phyloP scores from a whole-genome alignment of 2,797 vertebrate species.

The Lutjanus campechanus region DNA sequence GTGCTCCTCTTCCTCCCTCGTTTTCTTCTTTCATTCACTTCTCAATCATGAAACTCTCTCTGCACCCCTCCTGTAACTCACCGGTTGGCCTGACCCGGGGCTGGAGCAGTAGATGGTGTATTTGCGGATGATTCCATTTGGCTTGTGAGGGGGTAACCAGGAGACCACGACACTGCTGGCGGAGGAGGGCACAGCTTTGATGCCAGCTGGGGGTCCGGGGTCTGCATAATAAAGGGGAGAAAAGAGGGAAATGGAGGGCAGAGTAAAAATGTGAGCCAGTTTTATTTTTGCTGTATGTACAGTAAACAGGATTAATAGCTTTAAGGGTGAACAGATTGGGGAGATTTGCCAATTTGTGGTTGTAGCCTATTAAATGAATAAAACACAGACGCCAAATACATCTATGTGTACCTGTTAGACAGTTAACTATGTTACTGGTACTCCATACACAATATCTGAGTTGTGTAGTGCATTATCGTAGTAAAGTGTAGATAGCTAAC shows the following conservation, averaged over 20 bases:
- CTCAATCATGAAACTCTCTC: conserved; percentile 39
- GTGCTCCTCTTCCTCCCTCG: background rate
- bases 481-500: background rate
- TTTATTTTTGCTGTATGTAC: conserved; percentile 12
- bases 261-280: conserved; percentile 17
- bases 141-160: conserved; percentile 96
- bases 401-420: background rate
- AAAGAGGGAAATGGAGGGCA: conserved; percentile 13
- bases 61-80: conserved; percentile 80
- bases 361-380: background rate
- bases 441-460: background rate
- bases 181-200: conserved; percentile 97
- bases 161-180: conserved; percentile 97
- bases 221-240: conserved; percentile 82
- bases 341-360: background rate
- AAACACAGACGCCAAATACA: background rate
- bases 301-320: background rate
- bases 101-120: conserved; percentile 99
- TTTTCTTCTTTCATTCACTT: conserved; percentile 30
- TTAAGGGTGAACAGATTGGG: background rate
- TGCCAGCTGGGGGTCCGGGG: conserved; percentile 96
- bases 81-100: conserved; percentile 96
- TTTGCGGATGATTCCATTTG: conserved; percentile 98
- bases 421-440: background rate
- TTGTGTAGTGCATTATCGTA: too few relatives aligned